These are phyloP conservation scores for Prunella strophiata DNA, from an alignment of 2,797 vertebrate species.

Conservation along the genomic window DNA sequence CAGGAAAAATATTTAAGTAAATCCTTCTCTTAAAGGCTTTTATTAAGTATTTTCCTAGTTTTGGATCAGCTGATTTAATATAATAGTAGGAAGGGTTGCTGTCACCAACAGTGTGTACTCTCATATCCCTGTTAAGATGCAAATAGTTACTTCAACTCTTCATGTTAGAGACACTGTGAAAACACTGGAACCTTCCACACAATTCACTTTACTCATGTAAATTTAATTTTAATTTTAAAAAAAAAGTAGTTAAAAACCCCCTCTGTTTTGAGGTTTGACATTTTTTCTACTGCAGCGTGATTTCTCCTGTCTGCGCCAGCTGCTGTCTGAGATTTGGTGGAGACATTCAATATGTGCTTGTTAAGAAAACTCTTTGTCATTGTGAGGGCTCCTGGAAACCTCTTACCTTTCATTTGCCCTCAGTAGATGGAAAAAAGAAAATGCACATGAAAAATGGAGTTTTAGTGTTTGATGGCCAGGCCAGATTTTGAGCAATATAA, in stretches of 20 bases:
- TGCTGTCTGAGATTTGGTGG: not conserved
- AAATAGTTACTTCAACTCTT: not conserved
- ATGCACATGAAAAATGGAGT: not conserved
- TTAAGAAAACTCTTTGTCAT: not conserved
- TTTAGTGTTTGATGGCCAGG: not conserved
- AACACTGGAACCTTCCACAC: not conserved
- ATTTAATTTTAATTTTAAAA: no score
- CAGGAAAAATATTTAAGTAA: not conserved
- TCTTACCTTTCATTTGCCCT: not conserved
- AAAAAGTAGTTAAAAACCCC: not conserved
- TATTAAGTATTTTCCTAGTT: not conserved
- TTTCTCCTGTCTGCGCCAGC: not conserved
- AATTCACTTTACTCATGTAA: not conserved
- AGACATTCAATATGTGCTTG: not conserved
- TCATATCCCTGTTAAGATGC: not conserved
- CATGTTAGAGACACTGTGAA: not conserved
- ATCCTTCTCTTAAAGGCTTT: not conserved
- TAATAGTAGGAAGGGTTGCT: not conserved
- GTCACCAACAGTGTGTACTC: rapidly evolving
- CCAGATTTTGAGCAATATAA: not conserved
- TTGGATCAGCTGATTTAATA: not conserved
- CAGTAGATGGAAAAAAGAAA: not conserved
- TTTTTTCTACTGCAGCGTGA: not conserved
- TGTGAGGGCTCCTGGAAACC: not conserved
- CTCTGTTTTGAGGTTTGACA: not conserved